Conservation (phyloP, 1,140 invertebrate genomes). For the Lanistes nyassanus region DNA sequence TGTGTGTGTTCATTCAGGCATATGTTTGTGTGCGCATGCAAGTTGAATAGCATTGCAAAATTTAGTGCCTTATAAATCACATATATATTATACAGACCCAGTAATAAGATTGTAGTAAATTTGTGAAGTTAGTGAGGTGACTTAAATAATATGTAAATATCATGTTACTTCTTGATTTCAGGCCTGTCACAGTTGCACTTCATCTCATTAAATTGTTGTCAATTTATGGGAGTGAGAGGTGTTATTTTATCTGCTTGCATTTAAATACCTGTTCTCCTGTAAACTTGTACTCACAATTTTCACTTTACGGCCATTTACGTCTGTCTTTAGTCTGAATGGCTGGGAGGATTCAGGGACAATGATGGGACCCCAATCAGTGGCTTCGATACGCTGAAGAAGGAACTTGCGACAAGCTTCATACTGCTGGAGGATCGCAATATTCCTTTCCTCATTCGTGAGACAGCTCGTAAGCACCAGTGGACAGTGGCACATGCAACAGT, state of each 20-base stretch:
- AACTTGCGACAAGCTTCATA: slow-evolving; percentile 54
- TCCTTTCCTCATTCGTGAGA: slow-evolving; percentile 66
- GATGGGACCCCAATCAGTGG: slow-evolving; percentile 50
- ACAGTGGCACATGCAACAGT: slow-evolving; percentile 65
- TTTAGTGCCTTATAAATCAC: too few species aligned
- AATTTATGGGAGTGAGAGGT: neutral
- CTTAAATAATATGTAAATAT: neutral
- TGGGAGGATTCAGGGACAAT: slow-evolving; percentile 60
- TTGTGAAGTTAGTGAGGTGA: too few species aligned
- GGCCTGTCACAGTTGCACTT: too few species aligned
- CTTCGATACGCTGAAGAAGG: slow-evolving; percentile 58
- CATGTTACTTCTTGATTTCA: neutral
- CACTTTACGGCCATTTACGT: slow-evolving; percentile 7
- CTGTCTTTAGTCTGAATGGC: slow-evolving; percentile 59
- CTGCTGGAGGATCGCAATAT: slow-evolving; percentile 61
- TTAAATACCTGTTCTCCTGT: neutral
- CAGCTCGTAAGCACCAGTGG: slow-evolving; percentile 65
- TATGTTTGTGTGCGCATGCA: too few species aligned
- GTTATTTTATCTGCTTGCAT: too few species aligned
- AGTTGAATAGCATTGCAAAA: too few species aligned
- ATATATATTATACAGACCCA: too few species aligned
- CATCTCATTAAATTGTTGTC: neutral
- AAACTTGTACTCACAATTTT: neutral
- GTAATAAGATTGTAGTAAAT: too few species aligned
- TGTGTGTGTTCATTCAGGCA: neutral